Percentiles rank a stretch among this genome's conserved stretches.
Evolutionary conservation across 2,888 invertebrate species (phyloP).

Genomic region (Miltochrista miniata): DNA sequence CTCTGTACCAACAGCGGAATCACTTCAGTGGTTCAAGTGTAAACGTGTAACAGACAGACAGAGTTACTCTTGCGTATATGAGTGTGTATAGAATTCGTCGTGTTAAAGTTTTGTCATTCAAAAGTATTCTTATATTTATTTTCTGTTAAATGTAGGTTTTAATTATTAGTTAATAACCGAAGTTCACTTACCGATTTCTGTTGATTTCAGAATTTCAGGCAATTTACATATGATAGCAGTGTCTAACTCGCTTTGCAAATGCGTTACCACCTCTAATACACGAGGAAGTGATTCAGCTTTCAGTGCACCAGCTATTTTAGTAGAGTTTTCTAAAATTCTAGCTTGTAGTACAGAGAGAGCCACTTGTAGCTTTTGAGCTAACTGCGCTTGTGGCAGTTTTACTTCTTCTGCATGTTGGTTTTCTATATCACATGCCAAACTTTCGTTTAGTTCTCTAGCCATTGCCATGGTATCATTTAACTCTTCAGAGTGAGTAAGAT

Average conservation of each 20-base stretch:
- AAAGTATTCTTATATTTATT: too few relatives aligned
- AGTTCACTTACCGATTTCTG: slow-evolving; percentile 22
- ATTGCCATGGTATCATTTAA: slow-evolving; percentile 22
- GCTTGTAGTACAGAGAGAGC: slow-evolving; percentile 42
- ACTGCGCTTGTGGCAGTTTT: slow-evolving; percentile 30
- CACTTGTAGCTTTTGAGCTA: slow-evolving; percentile 40
- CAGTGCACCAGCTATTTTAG: slow-evolving; percentile 28
- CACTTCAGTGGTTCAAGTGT: too few relatives aligned
- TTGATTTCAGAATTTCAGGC: slow-evolving; percentile 17
- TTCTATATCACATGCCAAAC: slow-evolving; percentile 17
- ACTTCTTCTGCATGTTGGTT: neutral
- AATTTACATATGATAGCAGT: slow-evolving; percentile 23
- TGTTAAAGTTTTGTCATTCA: too few relatives aligned
- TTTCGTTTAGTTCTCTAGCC: slow-evolving; percentile 34
- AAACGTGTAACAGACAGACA: too few relatives aligned
- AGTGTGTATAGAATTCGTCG: too few relatives aligned
- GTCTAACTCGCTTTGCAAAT: slow-evolving; percentile 53
- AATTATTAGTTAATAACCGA: too few relatives aligned
- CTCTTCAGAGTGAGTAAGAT: slow-evolving; percentile 30
- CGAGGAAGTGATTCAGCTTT: slow-evolving; percentile 38
- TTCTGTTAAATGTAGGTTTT: too few relatives aligned
- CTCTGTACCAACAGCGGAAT: too few relatives aligned
- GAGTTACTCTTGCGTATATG: too few relatives aligned
- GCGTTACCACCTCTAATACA: slow-evolving; percentile 45
- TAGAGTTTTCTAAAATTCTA: slow-evolving; percentile 39